Conservation (phyloP, 2,797 vertebrate species). For the Galagoides demidoff region DNA sequence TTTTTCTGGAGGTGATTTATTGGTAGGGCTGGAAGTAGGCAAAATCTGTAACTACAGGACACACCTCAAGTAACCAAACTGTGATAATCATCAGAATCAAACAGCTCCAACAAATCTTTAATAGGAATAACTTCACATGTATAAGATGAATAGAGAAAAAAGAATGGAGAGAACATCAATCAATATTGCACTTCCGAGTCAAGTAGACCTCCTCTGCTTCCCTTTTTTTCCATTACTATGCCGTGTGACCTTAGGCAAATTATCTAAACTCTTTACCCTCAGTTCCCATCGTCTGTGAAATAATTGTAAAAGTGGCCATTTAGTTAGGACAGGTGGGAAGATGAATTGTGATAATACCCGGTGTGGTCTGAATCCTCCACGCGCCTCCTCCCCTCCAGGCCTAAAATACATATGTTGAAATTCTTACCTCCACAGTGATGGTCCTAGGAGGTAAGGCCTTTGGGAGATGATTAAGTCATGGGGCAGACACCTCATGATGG, state of each 20-base stretch:
- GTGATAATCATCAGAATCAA: not conserved
- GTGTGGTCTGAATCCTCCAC: not conserved
- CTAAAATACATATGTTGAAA: not conserved
- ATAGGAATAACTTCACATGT: not conserved
- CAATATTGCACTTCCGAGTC: not conserved
- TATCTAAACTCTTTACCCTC: not conserved
- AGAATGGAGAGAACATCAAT: not conserved
- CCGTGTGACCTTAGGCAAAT: not conserved
- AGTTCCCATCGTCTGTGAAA: conserved; percentile 43
- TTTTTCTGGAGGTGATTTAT: conserved; percentile 29
- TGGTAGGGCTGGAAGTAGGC: not conserved
- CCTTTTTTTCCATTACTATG: not conserved
- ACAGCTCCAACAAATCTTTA: not conserved
- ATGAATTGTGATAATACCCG: not conserved
- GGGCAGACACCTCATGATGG: not conserved
- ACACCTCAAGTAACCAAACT: not conserved
- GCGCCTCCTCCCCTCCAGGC: too few relatives aligned
- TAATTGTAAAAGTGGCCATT: not conserved
- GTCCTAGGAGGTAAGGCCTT: not conserved
- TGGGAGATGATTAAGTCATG: not conserved
- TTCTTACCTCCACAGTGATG: not conserved
- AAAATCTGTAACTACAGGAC: not conserved
- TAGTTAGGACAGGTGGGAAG: not conserved
- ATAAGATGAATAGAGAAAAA: not conserved
- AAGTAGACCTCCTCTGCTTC: not conserved